These are phyloP conservation scores for Dicentrarchus labrax DNA, from an alignment of 2,113 vertebrate genomes.

Conservation along the genomic window DNA sequence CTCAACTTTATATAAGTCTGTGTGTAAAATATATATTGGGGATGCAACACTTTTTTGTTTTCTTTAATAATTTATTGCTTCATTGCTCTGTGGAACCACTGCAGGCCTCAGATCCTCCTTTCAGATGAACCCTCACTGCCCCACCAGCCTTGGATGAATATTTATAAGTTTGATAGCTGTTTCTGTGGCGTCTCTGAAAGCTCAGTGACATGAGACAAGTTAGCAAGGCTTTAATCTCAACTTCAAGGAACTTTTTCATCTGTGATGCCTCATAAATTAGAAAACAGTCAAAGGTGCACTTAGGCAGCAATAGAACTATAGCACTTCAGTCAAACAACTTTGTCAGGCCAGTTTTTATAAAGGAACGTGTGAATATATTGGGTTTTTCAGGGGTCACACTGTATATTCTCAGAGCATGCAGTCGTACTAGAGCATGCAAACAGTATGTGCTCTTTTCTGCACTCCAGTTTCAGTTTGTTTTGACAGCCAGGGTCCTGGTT, in stretches of 20 bases:
- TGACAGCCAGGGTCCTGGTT: constrained; percentile 19
- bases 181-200: constrained; percentile 18
- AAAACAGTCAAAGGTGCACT: constrained; percentile 3
- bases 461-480: constrained; percentile 15
- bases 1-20: not conserved
- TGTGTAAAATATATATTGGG: not conserved
- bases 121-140: not conserved
- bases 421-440: not conserved
- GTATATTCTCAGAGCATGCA: not conserved
- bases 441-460: not conserved
- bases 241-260: constrained; percentile 32
- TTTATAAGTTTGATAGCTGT: not conserved
- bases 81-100: constrained; percentile 9
- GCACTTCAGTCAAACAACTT: not conserved
- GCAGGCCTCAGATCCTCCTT: not conserved
- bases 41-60: not conserved
- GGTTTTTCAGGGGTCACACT: not conserved
- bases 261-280: not conserved
- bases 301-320: not conserved
- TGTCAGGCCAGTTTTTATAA: not conserved
- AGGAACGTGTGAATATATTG: not conserved
- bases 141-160: not conserved
- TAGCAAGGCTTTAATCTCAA: constrained; percentile 28
- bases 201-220: constrained; percentile 11
- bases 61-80: constrained; percentile 24